Percentiles rank a stretch among this genome's conserved stretches.
phyloP scores from a whole-genome alignment of 2,113 vertebrate species.

The Piaya cayana region DNA sequence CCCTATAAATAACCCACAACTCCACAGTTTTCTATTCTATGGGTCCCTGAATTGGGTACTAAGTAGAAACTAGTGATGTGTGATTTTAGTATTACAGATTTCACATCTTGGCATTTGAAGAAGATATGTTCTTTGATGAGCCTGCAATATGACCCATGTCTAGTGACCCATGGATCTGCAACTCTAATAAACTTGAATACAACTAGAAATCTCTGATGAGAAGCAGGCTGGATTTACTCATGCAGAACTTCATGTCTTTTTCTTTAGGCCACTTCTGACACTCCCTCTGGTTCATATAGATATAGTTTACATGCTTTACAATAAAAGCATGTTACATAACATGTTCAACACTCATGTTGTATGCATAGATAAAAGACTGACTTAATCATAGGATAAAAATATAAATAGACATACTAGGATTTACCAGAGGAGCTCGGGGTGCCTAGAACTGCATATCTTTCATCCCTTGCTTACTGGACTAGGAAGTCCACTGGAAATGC shows the following conservation, averaged over 20 bases:
- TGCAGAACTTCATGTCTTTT: background rate
- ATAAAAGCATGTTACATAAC: background rate
- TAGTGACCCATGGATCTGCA: background rate
- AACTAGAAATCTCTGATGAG: background rate
- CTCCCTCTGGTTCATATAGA: background rate
- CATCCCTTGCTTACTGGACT: background rate
- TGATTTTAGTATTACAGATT: background rate
- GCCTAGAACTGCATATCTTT: background rate
- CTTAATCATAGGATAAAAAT: background rate
- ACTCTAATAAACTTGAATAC: background rate
- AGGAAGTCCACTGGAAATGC: background rate
- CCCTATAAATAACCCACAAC: background rate
- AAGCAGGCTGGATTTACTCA: background rate
- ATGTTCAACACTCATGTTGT: background rate
- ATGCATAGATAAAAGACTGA: background rate
- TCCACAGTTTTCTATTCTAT: background rate
- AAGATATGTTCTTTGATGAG: background rate
- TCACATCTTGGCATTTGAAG: background rate
- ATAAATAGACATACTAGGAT: background rate
- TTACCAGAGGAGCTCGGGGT: background rate
- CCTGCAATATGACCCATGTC: background rate
- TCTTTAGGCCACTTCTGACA: background rate
- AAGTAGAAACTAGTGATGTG: background rate
- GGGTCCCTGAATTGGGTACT: background rate
- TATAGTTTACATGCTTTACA: background rate